Evolutionary conservation across 1,140 invertebrate genomes (phyloP), one percentile per base, ranked within the genome.

Genomic region (Euglossa dilemma): DNA sequence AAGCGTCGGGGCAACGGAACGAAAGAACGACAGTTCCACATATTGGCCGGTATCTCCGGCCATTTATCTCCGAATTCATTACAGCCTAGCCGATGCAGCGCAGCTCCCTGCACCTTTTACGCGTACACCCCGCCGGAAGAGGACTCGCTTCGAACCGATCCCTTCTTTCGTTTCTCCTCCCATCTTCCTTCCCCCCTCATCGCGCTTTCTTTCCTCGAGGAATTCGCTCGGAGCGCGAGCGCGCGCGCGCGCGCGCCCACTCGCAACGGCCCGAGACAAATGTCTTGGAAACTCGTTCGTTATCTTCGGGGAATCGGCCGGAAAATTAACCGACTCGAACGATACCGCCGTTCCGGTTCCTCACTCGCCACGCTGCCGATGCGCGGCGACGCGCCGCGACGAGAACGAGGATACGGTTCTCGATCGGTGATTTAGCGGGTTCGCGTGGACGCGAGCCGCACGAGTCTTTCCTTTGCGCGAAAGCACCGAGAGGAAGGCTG

Each of bases 31-130:
- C 82, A 54, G 88, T 83, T 89, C 81, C 86, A 86, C 79, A 85
- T 91, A 92, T 90, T 90, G 87, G 84, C 84, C 85, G 84, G 85
- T 89, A 91, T 91, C 91, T 91, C 64, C 78, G 71, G 77, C 91
- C 88, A 92, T 92, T 92, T 86, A 91, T 91, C 91, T 91, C 78
- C 85, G 89, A 91, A 91, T 91, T 91, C 90, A 91, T 91, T 91
- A 91, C 87, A 80, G 85, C 80, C 80, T 79, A 74, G 87, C 79
- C 73, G 89, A 90, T 91, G 86, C 86, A 88, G 79, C 87, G 79
- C 87, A 67, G 45, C 84, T 78, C 84, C 77, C 80, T 80, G 63
- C 76, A 76, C 77, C 80, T 76, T 66, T 52, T 18, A 70, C 72
- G 56, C 61, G 18, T 67, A 66, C 16, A 74, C 45, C 25, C 54